phyloP scores from a whole-genome alignment of 1,140 invertebrate genomes.

The Drosophila triauraria region DNA sequence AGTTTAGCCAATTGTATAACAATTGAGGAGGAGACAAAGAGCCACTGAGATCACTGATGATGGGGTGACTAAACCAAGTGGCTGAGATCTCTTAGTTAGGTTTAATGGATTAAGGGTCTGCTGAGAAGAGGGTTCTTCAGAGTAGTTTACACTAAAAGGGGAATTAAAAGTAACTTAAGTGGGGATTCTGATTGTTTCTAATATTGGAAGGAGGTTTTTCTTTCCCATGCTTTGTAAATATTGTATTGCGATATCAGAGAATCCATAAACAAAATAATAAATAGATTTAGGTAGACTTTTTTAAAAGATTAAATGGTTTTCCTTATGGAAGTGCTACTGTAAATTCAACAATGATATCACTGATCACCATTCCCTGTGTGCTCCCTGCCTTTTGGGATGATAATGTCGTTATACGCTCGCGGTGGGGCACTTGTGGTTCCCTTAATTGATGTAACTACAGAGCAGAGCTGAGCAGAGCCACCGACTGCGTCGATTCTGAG shows the following conservation, averaged over 20 bases:
- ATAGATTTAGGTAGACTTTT: not conserved
- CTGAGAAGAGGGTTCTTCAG: not conserved
- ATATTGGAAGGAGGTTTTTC: not conserved
- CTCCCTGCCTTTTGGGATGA: slow-evolving; percentile 29
- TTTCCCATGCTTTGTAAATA: no score
- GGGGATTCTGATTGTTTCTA: no score
- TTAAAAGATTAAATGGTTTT: not conserved
- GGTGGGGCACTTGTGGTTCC: slow-evolving; percentile 32
- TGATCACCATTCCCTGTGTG: slow-evolving; percentile 22
- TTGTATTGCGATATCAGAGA: not conserved
- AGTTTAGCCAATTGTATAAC: slow-evolving; percentile 45
- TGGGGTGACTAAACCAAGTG: slow-evolving; percentile 29
- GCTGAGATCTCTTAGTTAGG: slow-evolving; percentile 7
- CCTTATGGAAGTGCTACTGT: not conserved
- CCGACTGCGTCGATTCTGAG: slow-evolving; percentile 7
- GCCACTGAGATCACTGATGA: slow-evolving; percentile 4
- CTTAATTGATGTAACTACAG: slow-evolving; percentile 53
- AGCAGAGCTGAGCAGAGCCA: slow-evolving; percentile 17
- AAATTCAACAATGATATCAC: slow-evolving; percentile 28
- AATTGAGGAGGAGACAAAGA: slow-evolving; percentile 34
- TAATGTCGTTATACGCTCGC: slow-evolving; percentile 45
- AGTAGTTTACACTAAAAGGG: not conserved
- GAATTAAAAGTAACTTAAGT: no score
- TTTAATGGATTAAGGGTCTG: not conserved
- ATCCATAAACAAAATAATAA: not conserved